These are phyloP conservation scores for Acanthacorydalis orientalis DNA, from an alignment of 2,888 invertebrate genomes.

Conservation along the genomic window DNA sequence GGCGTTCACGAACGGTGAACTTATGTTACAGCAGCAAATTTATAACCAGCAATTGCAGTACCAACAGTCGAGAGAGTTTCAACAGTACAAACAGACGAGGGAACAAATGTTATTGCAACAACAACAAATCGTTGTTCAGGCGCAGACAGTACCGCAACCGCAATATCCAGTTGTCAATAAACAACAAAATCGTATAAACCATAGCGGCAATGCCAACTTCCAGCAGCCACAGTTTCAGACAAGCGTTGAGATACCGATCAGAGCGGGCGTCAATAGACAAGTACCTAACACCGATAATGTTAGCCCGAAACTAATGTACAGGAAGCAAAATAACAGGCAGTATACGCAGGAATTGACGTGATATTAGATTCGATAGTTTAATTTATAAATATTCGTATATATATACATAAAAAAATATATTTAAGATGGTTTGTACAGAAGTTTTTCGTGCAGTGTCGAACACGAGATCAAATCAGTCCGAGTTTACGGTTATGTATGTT, in stretches of 20 bases:
- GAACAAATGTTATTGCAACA: conserved; percentile 20
- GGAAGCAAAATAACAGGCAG: conserved; percentile 13
- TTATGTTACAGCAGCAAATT: conserved; percentile 20
- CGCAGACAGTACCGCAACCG: not conserved
- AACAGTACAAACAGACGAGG: conserved; percentile 20
- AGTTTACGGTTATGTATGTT: too few species aligned
- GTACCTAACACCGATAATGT: conserved; percentile 15
- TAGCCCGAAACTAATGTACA: conserved; percentile 14
- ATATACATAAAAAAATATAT: too few species aligned
- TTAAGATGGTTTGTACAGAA: too few species aligned
- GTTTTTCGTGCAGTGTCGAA: too few species aligned
- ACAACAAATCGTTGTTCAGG: conserved; percentile 10
- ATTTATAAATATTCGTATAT: too few species aligned
- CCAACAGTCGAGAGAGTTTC: conserved; percentile 19
- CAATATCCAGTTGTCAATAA: not conserved
- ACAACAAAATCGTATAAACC: not conserved
- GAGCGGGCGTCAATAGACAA: conserved; percentile 6
- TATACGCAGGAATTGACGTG: conserved; percentile 18
- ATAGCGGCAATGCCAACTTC: not conserved
- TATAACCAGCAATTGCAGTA: conserved; percentile 18
- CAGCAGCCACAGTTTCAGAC: conserved; percentile 15
- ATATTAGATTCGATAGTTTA: conserved; percentile 8
- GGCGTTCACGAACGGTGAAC: conserved; percentile 20
- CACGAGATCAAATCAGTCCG: too few species aligned
- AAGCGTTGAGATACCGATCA: conserved; percentile 21